Conservation (phyloP, 2,113 vertebrate species). For the Gopherus flavomarginatus region DNA sequence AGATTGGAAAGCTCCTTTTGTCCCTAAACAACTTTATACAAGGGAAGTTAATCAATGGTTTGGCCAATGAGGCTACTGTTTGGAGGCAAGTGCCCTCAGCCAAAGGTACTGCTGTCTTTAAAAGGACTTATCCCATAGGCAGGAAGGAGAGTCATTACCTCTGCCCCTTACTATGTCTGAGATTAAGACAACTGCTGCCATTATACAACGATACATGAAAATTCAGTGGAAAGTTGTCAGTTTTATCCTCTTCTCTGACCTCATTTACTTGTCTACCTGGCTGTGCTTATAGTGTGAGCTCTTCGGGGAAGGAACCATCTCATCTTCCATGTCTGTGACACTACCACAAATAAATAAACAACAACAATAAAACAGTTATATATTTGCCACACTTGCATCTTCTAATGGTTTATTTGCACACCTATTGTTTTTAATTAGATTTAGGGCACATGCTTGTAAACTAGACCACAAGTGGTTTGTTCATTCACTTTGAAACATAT, state of each 20-base stretch:
- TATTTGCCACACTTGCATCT: background rate
- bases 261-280: background rate
- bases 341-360: background rate
- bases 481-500: background rate
- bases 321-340: background rate
- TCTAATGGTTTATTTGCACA: background rate
- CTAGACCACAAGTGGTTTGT: background rate
- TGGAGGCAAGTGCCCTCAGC: background rate
- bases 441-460: background rate
- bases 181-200: background rate
- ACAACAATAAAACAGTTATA: background rate
- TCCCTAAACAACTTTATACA: background rate
- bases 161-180: background rate
- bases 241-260: fast-evolving
- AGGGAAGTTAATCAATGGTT: background rate
- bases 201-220: fast-evolving
- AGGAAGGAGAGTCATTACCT: background rate
- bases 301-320: background rate
- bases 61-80: background rate
- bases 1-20: background rate
- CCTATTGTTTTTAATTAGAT: background rate
- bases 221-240: fast-evolving
- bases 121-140: background rate
- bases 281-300: background rate
- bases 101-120: background rate